Evolutionary conservation across 2,113 vertebrate species (phyloP).

Genomic region (Columba livia): DNA sequence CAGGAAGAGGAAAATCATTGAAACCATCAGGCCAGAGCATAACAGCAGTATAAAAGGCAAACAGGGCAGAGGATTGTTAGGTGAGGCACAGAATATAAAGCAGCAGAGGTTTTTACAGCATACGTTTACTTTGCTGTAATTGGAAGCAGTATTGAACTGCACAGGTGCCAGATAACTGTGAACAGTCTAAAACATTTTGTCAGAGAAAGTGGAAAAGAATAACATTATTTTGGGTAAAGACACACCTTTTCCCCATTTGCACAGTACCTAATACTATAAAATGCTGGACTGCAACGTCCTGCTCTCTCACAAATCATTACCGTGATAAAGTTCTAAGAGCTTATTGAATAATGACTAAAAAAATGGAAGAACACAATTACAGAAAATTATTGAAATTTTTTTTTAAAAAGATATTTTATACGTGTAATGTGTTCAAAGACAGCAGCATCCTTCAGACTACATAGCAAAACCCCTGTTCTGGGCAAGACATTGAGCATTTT

Average conservation of each 20-base stretch:
- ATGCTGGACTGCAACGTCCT: not conserved
- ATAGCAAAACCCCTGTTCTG: not conserved
- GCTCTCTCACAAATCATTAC: not conserved
- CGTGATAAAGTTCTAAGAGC: not conserved
- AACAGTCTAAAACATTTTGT: not conserved
- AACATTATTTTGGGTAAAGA: not conserved
- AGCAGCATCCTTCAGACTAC: not conserved
- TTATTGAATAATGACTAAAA: not conserved
- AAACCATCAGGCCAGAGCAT: slow-evolving; percentile 33
- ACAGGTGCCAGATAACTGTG: not conserved
- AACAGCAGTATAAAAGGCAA: slow-evolving; percentile 18
- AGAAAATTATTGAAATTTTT: not conserved
- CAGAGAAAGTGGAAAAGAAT: not conserved
- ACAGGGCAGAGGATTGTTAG: slow-evolving; percentile 4
- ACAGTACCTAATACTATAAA: not conserved
- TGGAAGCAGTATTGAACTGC: not conserved
- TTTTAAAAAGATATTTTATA: not conserved
- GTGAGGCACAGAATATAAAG: slow-evolving; percentile 27
- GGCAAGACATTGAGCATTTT: not conserved
- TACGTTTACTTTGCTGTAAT: not conserved
- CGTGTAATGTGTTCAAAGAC: not conserved
- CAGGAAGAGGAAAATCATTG: slow-evolving; percentile 47
- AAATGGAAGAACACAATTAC: not conserved
- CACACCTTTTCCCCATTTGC: not conserved
- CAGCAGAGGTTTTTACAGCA: slow-evolving; percentile 5